These are phyloP conservation scores for Alouatta palliata DNA, from an alignment of 2,113 vertebrate genomes.

Conservation along the genomic window DNA sequence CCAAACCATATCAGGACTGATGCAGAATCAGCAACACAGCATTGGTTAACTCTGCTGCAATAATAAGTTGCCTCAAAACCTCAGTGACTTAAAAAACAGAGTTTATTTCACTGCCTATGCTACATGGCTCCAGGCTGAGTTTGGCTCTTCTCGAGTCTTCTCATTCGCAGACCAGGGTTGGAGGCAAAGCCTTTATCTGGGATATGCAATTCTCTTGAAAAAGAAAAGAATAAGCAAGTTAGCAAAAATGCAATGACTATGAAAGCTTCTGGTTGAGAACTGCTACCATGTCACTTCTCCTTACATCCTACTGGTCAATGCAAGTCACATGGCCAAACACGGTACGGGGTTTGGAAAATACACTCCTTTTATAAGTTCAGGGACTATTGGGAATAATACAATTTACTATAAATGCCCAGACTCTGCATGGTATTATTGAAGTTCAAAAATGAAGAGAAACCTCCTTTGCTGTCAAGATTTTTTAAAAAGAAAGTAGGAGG, in stretches of 20 bases:
- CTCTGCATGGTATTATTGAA: background rate
- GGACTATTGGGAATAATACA: background rate
- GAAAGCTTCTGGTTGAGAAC: background rate
- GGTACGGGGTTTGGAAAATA: background rate
- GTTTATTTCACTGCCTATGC: background rate
- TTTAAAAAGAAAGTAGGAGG: background rate
- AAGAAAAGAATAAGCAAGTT: background rate
- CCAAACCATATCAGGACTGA: background rate
- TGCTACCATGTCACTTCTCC: background rate
- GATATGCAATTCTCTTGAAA: background rate
- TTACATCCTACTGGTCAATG: background rate
- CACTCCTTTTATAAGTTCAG: background rate
- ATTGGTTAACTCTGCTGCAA: background rate
- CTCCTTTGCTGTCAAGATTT: background rate
- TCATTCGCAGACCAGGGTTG: background rate
- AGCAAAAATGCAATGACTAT: background rate
- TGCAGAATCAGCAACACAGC: background rate
- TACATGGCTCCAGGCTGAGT: fast-evolving
- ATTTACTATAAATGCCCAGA: background rate
- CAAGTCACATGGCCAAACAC: background rate
- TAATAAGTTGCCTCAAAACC: background rate
- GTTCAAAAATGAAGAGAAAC: background rate
- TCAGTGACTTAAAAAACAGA: background rate
- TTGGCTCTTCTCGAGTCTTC: background rate
- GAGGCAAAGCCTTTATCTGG: background rate